Evolutionary conservation across 2,113 vertebrate genomes (phyloP).

Genomic region (Sterrhoptilus dennistouni): DNA sequence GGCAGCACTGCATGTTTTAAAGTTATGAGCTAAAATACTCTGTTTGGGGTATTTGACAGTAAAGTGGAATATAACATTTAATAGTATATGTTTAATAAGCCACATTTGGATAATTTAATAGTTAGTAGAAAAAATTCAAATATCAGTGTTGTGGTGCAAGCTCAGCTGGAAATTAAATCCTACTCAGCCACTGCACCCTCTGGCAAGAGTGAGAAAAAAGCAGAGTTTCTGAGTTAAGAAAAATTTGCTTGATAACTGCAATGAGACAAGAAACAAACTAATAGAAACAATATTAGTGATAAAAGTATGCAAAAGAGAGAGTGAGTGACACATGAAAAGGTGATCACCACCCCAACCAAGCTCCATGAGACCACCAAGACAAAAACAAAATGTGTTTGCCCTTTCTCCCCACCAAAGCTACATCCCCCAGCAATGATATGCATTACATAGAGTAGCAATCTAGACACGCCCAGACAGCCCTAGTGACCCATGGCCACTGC

Average conservation of each 20-base stretch:
- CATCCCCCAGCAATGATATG: neutral
- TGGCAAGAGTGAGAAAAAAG: rapidly evolving
- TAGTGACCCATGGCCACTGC: too few species aligned
- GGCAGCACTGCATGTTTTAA: neutral
- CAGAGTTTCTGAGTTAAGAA: neutral
- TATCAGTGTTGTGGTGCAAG: neutral
- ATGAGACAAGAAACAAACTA: neutral
- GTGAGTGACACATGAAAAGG: rapidly evolving
- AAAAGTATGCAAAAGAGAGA: neutral
- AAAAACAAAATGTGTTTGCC: neutral
- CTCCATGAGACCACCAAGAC: neutral
- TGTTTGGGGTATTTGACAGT: neutral
- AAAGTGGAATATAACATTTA: neutral
- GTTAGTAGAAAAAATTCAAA: neutral
- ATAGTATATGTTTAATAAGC: neutral
- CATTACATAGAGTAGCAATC: rapidly evolving
- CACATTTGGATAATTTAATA: neutral
- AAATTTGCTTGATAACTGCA: neutral
- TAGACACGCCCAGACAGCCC: rapidly evolving
- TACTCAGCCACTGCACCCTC: rapidly evolving
- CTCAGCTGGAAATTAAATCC: neutral
- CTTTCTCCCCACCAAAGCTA: neutral
- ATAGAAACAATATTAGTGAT: neutral
- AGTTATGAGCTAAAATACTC: neutral
- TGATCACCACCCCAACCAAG: neutral